phyloP scores from a whole-genome alignment of 2,113 vertebrate genomes.

The Podocnemis expansa region DNA sequence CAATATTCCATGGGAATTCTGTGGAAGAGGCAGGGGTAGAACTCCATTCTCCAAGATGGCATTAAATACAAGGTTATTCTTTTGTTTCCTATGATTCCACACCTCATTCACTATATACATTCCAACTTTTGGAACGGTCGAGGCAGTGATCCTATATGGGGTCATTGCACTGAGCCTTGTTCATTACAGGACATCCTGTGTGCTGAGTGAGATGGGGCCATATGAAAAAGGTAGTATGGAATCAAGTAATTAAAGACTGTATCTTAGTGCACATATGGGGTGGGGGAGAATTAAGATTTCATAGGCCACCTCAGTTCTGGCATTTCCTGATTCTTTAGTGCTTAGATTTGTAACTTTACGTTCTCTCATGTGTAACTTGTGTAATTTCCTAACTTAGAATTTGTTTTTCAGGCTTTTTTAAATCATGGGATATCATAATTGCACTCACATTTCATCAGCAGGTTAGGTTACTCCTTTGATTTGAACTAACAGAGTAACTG shows the following conservation, averaged over 20 bases:
- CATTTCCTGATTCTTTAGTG: background rate
- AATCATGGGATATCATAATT: background rate
- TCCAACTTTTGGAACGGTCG: background rate
- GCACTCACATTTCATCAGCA: background rate
- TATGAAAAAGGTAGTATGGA: background rate
- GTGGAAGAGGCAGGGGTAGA: background rate
- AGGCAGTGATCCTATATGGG: background rate
- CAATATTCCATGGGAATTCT: background rate
- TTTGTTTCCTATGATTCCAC: background rate
- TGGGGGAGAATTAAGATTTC: background rate
- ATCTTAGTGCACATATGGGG: background rate
- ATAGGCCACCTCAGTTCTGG: background rate
- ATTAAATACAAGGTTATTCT: background rate
- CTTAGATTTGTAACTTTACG: background rate
- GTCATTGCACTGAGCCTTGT: background rate
- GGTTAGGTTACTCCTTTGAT: background rate
- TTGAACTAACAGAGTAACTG: background rate
- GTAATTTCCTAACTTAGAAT: background rate
- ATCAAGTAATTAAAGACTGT: background rate
- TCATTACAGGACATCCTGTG: background rate
- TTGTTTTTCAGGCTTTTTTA: no score
- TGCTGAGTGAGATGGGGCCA: background rate
- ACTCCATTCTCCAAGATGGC: background rate
- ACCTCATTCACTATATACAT: background rate
- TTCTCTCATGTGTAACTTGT: background rate